Evolutionary conservation across 2,113 vertebrate species (phyloP).

Genomic region (Notothenia coriiceps): DNA sequence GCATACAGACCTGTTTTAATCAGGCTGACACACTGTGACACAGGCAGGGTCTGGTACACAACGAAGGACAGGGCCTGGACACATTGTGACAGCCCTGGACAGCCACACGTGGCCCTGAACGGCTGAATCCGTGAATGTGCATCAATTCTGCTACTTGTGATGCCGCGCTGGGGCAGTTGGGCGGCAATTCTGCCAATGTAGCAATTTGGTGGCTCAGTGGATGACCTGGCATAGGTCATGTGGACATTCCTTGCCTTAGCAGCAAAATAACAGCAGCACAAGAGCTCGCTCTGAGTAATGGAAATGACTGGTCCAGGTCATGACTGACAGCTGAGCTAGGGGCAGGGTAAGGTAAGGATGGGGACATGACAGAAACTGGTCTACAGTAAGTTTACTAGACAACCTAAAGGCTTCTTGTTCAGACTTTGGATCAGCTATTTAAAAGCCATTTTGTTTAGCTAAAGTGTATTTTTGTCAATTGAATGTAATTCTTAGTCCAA

Average conservation of each 20-base stretch:
- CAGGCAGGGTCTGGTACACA: constrained; percentile 45
- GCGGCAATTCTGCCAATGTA: constrained; percentile 60
- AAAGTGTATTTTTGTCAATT: not conserved
- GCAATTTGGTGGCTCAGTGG: constrained; percentile 63
- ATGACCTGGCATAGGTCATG: constrained; percentile 64
- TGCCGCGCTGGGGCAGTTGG: constrained; percentile 42
- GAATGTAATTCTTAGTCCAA: not conserved
- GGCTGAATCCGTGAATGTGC: constrained; percentile 38
- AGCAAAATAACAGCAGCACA: constrained; percentile 59
- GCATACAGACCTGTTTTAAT: constrained; percentile 70
- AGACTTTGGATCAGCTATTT: not conserved
- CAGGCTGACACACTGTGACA: constrained; percentile 72
- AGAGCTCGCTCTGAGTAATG: constrained; percentile 52
- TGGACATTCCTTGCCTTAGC: constrained; percentile 57
- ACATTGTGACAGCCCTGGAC: constrained; percentile 63
- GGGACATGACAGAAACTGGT: constrained; percentile 4
- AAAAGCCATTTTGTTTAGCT: not conserved
- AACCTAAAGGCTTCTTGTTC: constrained; percentile 1
- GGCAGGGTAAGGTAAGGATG: constrained; percentile 42
- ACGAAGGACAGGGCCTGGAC: constrained; percentile 58
- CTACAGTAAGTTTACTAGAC: constrained; percentile 2
- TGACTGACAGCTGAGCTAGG: constrained; percentile 63
- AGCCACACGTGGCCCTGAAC: constrained; percentile 61
- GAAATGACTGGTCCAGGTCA: constrained; percentile 59
- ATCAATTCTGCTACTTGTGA: constrained; percentile 50